Evolutionary conservation across 2,797 vertebrate species (phyloP), one percentile per base, ranked within the genome.

Genomic region (Gambusia yucatana): DNA sequence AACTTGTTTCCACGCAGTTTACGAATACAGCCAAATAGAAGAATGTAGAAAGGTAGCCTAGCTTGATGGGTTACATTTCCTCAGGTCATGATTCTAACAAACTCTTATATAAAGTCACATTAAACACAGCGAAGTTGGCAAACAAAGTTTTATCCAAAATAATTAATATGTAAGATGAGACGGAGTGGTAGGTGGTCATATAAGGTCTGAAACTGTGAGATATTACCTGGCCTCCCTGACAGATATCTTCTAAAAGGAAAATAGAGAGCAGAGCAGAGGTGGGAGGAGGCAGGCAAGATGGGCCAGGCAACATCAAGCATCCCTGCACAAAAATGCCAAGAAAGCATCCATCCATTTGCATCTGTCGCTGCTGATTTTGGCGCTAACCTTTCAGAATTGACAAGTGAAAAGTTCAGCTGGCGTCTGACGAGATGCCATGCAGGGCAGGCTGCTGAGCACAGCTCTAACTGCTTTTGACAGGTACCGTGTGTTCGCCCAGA

Each of bases 341-440:
- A 87, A 92, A 86, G 84, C 90, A 92, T 91, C 94, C 90, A 91
- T 94, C 95, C 93, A 93, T 92, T 94, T 93, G 93, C 94, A 94
- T 93, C 92, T 87, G 86, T 87, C 95, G 92, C 91, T 92, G 92
- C 94, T 90, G 94, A 91, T 96, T 94, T 93, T 90, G 94, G 92
- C 77, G 86, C 94, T 96, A 97, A 97, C 96, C 96, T 98, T 98
- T 98, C 92, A 94, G 95, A 95, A 96, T 96, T 97, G 96, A 97
- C 97, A 97, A 96, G 88, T 95, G 95, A 96, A 96, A 96, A 96
- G 96, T 96, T 96, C 95, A 96, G 91, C 90, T 94, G 89, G 87
- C 84, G 82, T 95, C 94, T 93, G 96, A 96, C 92, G 93, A 91
- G 91, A 94, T 93, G 95, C 82, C 93, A 93, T 93, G 93, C 93